Conservation (phyloP, 2,113 vertebrate species). For the Ochotona princeps region DNA sequence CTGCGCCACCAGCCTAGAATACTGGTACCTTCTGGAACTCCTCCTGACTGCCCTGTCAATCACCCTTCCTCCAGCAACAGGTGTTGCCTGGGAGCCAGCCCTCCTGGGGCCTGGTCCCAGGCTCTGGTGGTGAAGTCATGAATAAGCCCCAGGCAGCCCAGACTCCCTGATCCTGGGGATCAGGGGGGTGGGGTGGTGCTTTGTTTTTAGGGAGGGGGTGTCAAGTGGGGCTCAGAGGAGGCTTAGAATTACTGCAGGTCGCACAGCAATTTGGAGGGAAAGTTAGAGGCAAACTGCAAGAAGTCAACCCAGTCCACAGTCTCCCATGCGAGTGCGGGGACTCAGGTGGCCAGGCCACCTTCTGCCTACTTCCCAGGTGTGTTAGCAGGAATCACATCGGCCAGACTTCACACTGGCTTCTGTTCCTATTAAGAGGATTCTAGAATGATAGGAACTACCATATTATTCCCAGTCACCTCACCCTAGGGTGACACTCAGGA, state of each 20-base stretch:
- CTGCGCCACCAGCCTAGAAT: neutral
- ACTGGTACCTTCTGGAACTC: neutral
- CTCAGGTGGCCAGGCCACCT: too few species aligned
- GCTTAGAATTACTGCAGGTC: neutral
- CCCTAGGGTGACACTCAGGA: neutral
- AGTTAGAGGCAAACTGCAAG: neutral
- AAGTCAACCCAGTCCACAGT: neutral
- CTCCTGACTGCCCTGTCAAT: rapidly evolving
- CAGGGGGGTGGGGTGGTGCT: neutral
- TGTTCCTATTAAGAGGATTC: neutral
- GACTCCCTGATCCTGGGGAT: neutral
- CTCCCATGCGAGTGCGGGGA: neutral
- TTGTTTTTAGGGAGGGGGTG: neutral
- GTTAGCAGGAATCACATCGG: too few species aligned
- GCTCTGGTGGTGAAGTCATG: neutral
- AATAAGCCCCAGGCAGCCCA: neutral
- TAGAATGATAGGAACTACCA: neutral
- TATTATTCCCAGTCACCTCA: neutral
- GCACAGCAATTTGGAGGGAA: neutral
- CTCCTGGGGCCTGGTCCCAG: rapidly evolving
- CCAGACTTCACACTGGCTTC: too few species aligned
- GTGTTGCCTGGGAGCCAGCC: neutral
- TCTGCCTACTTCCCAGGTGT: too few species aligned
- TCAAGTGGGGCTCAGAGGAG: neutral
- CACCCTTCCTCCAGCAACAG: neutral